Conservation (phyloP, 2,113 vertebrate genomes). For the Pogonocichla stellata region DNA sequence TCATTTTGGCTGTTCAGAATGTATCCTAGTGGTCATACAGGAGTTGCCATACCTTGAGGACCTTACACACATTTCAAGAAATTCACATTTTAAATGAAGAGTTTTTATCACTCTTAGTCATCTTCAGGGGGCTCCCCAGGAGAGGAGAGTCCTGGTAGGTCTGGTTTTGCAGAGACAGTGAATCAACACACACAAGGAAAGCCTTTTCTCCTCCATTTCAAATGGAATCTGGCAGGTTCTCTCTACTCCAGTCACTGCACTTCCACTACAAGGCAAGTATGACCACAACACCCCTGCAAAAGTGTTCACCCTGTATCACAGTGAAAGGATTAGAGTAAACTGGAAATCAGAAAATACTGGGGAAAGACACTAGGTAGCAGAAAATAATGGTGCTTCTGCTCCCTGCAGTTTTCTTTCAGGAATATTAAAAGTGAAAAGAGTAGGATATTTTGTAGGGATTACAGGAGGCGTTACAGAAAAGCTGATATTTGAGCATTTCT, state of each 20-base stretch:
- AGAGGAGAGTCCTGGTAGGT: background rate
- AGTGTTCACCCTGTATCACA: background rate
- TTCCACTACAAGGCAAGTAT: background rate
- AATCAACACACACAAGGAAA: rapidly evolving
- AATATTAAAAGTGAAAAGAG: background rate
- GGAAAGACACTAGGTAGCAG: background rate
- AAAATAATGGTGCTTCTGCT: background rate
- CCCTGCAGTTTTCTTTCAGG: background rate
- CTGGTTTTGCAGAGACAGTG: background rate
- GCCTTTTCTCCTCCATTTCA: background rate
- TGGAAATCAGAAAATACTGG: background rate
- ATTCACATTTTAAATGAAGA: background rate
- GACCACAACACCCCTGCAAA: background rate
- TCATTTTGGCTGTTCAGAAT: background rate
- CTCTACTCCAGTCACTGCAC: background rate
- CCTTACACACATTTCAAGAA: background rate
- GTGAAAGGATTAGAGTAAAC: background rate
- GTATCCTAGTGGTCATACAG: background rate
- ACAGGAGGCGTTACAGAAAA: background rate
- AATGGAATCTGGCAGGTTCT: background rate
- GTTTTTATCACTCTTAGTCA: background rate
- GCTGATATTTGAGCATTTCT: background rate
- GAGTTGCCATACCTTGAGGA: background rate
- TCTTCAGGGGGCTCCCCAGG: background rate
- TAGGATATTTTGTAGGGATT: background rate